A percentile compares a stretch with the other conserved stretches of the same genome.
Conservation (phyloP, 2,797 vertebrate genomes). For the Vultur gryphus region DNA sequence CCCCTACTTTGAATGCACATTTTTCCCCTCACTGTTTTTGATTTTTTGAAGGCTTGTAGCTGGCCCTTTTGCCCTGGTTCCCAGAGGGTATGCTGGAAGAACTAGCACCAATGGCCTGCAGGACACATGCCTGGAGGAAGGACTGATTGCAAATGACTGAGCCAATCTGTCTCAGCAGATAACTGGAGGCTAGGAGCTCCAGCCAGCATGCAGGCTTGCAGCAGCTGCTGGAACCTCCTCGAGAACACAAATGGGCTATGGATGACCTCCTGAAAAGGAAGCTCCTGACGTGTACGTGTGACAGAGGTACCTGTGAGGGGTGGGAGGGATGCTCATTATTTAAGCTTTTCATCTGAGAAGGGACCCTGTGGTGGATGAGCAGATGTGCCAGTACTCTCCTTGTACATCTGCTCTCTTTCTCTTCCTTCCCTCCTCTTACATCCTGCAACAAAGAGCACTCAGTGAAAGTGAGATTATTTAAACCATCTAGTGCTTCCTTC, state of each 20-base stretch:
- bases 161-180: background rate
- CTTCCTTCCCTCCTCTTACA: background rate
- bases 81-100: background rate
- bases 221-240: background rate
- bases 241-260: background rate
- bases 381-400: background rate
- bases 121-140: background rate
- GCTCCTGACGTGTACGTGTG: rapidly evolving
- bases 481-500: background rate
- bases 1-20: background rate
- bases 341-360: background rate
- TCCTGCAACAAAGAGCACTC: background rate
- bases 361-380: background rate
- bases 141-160: background rate
- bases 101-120: background rate
- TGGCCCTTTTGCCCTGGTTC: background rate
- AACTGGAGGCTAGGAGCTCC: background rate
- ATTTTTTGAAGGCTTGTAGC: background rate
- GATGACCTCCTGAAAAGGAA: background rate
- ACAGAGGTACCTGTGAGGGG: background rate
- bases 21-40: background rate
- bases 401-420: background rate
- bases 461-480: background rate
- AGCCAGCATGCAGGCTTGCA: background rate
- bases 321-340: background rate